Evolutionary conservation across 1,140 invertebrate genomes (phyloP).

Genomic region (Psix sp.): DNA sequence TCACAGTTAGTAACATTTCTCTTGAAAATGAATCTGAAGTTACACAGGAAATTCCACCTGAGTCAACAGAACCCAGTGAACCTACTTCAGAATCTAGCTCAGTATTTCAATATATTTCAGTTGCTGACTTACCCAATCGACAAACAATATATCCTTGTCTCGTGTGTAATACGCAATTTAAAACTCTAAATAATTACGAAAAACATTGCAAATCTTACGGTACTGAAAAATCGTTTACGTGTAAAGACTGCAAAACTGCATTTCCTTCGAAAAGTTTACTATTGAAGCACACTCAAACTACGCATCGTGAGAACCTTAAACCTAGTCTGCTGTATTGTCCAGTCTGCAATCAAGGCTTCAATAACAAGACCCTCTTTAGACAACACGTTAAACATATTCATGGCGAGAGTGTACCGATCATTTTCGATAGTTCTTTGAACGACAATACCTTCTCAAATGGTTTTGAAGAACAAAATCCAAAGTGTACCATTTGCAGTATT

Average conservation of each 20-base stretch:
- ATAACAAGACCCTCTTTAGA: background rate
- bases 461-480: background rate
- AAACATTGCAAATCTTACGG: constrained; percentile 47
- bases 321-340: background rate
- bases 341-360: constrained; percentile 36
- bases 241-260: constrained; percentile 32
- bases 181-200: constrained; percentile 40
- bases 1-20: no score
- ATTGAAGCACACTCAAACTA: constrained; percentile 29
- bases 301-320: background rate
- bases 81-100: background rate
- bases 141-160: constrained; percentile 43
- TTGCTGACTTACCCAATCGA: background rate
- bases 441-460: background rate
- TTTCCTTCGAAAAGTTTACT: constrained; percentile 52
- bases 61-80: no score
- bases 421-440: background rate
- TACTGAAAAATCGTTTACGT: constrained; percentile 1
- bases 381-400: constrained; percentile 42
- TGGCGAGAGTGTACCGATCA: background rate
- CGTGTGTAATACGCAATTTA: constrained; percentile 58
- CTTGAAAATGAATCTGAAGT: no score
- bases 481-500: constrained; percentile 55
- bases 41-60: no score
- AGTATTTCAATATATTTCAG: background rate